Base-by-base conservation (phyloP, 2,888 invertebrate species). In the Lithophane semibrunnea region DNA sequence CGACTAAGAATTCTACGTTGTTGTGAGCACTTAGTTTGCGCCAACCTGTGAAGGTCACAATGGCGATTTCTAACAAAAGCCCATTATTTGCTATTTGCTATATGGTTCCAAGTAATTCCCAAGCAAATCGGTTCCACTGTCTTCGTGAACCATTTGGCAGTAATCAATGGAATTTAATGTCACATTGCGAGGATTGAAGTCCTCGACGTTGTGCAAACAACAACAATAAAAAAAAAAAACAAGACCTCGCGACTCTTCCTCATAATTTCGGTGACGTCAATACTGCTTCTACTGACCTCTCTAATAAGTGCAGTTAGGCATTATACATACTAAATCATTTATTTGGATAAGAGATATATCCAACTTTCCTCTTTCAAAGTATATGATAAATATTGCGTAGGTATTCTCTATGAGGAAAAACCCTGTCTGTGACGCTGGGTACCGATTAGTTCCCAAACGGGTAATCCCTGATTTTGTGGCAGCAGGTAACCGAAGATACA, bases 401-500 rank as follows among this genome's bases (percentile, higher is more conserved):
- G 29, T 29, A 83, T 42, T 69, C 58, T 60, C 58, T 18, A 49
- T 10, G 21, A 66, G 86, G 86, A 74, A 86, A 87, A 84, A 75
- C 78, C 86, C 66, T 64, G 37, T 47, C 29, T 21, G 16, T 75
- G 81, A 80, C 70, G 73, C 63, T 73, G 54, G 8, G 44, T 67
- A 75, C 75, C 68, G 68, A 69, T 72, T 75, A 64, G 29, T 58
- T 37, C 54, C 60, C 18, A 66, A 64, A 71, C 86, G 82, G 87
- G 87, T 82, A 87, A 66, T 86, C 79, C 87, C 87, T 68, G 42
- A 65, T 71, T 80, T 80, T 69, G 75, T 52, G 16, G 21, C 29
- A 44, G 42, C 61, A 42, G 58, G 29, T 65, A 61, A 83, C 49
- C 16, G 49, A 42, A 12, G 42, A 64, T 18, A n/a, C 8, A 54